phyloP scores from a whole-genome alignment of 2,888 invertebrate genomes.

The Epirrita christyi region DNA sequence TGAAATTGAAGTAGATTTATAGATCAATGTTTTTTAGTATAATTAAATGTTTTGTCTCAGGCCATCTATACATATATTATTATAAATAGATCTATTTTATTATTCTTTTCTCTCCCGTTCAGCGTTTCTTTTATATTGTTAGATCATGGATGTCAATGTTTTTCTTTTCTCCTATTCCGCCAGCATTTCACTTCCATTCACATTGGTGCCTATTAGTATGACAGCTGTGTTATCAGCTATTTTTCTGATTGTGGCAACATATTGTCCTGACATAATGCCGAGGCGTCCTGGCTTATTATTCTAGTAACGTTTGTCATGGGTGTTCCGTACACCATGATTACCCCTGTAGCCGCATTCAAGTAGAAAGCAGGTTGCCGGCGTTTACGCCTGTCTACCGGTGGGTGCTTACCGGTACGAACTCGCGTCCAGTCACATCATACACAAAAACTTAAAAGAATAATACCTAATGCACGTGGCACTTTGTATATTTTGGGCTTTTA shows the following conservation, averaged over 20 bases:
- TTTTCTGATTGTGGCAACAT: constrained; percentile 34
- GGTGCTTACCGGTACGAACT: background rate
- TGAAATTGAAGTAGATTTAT: too few species aligned
- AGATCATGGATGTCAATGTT: background rate
- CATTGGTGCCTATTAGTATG: constrained; percentile 28
- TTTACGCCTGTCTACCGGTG: background rate
- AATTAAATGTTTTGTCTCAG: too few species aligned
- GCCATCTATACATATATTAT: too few species aligned
- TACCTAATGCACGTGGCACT: too few species aligned
- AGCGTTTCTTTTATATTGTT: background rate
- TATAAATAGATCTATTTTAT: too few species aligned
- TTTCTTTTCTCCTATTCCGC: constrained; percentile 4
- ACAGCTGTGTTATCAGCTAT: constrained; percentile 31
- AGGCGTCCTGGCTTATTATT: constrained; percentile 32
- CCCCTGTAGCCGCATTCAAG: background rate
- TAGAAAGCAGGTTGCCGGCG: background rate
- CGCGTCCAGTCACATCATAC: too few species aligned
- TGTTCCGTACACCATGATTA: constrained; percentile 20
- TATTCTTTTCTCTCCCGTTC: background rate
- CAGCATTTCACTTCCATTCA: constrained; percentile 7
- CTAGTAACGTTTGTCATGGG: constrained; percentile 32
- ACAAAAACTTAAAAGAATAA: too few species aligned
- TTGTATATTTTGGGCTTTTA: too few species aligned
- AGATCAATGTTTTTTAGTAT: too few species aligned
- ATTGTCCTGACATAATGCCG: constrained; percentile 23